A percentile compares a stretch with the other conserved stretches of the same genome.
These are phyloP conservation scores for Orbicella faveolata DNA, from an alignment of 64 coral and sea anemone genomes.

Conservation along the genomic window DNA sequence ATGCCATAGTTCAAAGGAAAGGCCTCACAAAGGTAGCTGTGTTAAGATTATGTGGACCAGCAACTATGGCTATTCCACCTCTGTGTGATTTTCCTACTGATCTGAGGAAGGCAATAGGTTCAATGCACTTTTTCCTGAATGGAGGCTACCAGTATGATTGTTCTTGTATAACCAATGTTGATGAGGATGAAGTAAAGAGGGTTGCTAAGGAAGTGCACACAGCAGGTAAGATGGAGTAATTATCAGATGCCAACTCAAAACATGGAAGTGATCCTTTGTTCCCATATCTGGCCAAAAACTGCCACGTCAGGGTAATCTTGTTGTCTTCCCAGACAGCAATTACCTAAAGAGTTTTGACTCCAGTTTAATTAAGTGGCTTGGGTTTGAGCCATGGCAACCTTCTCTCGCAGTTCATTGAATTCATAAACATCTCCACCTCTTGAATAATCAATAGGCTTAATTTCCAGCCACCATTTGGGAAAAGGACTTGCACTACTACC, in stretches of 20 bases:
- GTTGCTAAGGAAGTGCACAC: conserved; percentile 30
- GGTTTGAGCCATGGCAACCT: too few species aligned
- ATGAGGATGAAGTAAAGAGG: conserved; percentile 63
- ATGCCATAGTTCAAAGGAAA: conserved; percentile 89
- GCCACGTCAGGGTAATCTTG: neutral
- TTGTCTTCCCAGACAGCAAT: too few species aligned
- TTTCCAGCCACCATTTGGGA: too few species aligned
- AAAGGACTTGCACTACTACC: too few species aligned
- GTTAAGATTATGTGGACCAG: conserved; percentile 89
- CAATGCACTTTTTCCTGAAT: conserved; percentile 72
- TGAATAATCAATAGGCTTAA: too few species aligned
- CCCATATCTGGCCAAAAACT: neutral
- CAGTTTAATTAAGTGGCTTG: too few species aligned
- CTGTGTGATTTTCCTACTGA: conserved; percentile 89
- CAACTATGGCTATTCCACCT: conserved; percentile 75
- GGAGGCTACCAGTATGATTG: conserved; percentile 91
- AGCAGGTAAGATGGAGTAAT: conserved; percentile 5
- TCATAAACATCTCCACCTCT: too few species aligned
- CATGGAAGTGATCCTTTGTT: neutral
- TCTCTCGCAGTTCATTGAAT: too few species aligned
- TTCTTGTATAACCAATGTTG: conserved; percentile 43
- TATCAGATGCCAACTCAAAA: too few species aligned
- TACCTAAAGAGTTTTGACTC: too few species aligned
- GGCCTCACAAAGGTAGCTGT: conserved; percentile 67
- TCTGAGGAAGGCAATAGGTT: conserved; percentile 56